Evolutionary conservation across 1,140 invertebrate species (phyloP).

Genomic region (Hypothenemus hampei): DNA sequence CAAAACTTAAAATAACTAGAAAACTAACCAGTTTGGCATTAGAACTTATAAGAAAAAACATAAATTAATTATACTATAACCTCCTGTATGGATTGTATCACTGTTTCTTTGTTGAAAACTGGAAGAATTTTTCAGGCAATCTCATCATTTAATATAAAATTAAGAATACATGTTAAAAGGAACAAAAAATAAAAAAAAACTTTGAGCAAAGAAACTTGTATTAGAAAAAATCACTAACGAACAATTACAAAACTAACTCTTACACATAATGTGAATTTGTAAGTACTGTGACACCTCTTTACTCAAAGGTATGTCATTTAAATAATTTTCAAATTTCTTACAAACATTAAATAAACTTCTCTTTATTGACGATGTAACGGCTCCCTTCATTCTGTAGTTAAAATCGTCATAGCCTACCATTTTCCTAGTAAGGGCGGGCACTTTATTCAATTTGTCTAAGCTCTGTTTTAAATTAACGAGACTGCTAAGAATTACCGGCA

Average conservation of each 20-base stretch:
- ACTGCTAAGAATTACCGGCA: conserved; percentile 60
- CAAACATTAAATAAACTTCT: conserved; percentile 71
- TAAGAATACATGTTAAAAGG: no score
- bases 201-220: no score
- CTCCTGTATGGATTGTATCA: no score
- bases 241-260: conserved; percentile 16
- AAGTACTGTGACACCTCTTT: conserved; percentile 36
- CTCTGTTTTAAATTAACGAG: conserved; percentile 62
- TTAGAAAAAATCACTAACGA: no score
- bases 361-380: conserved; percentile 59
- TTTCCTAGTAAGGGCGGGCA: conserved; percentile 56
- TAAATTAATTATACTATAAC: no score
- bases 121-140: no score
- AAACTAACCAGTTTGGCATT: no score
- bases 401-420: conserved; percentile 54
- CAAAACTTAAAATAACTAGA: no score
- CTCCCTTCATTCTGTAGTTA: conserved; percentile 56
- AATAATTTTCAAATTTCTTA: conserved; percentile 61
- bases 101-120: no score
- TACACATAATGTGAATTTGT: conserved; percentile 28
- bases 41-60: no score
- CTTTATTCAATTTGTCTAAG: conserved; percentile 66
- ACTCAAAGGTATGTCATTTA: conserved; percentile 57
- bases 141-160: no score
- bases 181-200: no score